Conservation (phyloP, 2,113 vertebrate species). For the Leptocoma aspasia region DNA sequence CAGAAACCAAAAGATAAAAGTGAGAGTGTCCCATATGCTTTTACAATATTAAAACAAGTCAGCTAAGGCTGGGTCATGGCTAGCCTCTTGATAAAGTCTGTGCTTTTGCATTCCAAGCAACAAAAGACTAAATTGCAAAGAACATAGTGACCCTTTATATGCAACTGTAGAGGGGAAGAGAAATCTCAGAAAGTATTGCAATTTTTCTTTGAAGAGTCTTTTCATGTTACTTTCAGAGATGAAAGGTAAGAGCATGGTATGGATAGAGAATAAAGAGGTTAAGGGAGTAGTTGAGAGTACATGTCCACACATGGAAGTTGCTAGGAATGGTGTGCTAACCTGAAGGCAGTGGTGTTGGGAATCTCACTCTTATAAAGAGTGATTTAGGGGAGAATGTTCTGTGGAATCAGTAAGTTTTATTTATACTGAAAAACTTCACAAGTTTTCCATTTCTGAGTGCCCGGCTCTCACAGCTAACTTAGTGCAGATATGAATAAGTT, state of each 20-base stretch:
- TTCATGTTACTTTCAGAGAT: background rate
- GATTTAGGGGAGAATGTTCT: background rate
- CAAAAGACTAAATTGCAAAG: background rate
- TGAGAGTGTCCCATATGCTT: background rate
- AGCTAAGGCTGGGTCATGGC: background rate
- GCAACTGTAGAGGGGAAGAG: background rate
- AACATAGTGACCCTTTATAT: background rate
- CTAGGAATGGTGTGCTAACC: background rate
- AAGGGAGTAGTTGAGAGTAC: background rate
- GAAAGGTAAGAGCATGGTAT: background rate
- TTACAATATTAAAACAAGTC: background rate
- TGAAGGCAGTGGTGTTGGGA: background rate
- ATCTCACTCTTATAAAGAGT: background rate
- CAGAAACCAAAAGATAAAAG: slow-evolving; percentile 9
- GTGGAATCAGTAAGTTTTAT: background rate
- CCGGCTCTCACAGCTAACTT: background rate
- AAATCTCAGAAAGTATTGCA: background rate
- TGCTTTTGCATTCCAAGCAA: background rate
- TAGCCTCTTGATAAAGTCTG: background rate
- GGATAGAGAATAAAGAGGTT: background rate
- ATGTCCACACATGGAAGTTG: background rate
- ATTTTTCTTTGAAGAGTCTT: background rate
- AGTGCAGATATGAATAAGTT: background rate
- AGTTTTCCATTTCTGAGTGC: background rate
- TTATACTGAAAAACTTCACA: background rate